phyloP scores from a whole-genome alignment of 2,797 vertebrate genomes.

The Chloroceryle inda region DNA sequence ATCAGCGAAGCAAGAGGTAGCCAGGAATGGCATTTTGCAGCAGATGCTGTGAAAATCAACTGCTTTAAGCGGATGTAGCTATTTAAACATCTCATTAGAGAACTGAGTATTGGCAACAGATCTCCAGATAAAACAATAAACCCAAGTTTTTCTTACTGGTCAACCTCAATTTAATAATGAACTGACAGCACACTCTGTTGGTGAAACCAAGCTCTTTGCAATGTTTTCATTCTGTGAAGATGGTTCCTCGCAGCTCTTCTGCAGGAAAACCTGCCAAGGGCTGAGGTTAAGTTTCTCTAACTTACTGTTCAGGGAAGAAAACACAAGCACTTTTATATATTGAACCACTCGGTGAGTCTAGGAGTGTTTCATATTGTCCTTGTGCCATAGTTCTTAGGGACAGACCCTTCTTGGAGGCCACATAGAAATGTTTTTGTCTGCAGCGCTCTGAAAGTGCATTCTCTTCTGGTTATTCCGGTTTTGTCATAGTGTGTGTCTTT shows the following conservation, averaged over 20 bases:
- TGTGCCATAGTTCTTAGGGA: background rate
- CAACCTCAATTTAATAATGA: conserved; percentile 1
- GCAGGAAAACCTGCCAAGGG: background rate
- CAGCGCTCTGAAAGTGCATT: background rate
- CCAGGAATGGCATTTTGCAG: conserved; percentile 34
- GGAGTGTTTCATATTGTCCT: background rate
- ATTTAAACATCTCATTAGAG: conserved; percentile 20
- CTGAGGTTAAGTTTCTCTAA: background rate
- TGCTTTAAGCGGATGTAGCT: background rate
- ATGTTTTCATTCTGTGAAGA: background rate
- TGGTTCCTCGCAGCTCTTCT: background rate
- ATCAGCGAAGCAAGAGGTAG: background rate
- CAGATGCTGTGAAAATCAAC: conserved; percentile 40
- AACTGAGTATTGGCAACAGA: background rate
- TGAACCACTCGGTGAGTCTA: background rate
- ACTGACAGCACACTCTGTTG: conserved; percentile 38
- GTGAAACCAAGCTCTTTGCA: conserved; percentile 30
- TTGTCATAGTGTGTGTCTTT: background rate
- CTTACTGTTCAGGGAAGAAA: background rate
- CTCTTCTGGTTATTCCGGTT: background rate
- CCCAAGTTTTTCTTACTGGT: background rate
- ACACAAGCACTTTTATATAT: background rate
- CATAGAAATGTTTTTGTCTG: background rate
- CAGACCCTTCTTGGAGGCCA: background rate
- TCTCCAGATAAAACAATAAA: conserved; percentile 21